A percentile compares a stretch with the other conserved stretches of the same genome.
Conservation (phyloP, 2,113 vertebrate genomes). For the Otis tarda region DNA sequence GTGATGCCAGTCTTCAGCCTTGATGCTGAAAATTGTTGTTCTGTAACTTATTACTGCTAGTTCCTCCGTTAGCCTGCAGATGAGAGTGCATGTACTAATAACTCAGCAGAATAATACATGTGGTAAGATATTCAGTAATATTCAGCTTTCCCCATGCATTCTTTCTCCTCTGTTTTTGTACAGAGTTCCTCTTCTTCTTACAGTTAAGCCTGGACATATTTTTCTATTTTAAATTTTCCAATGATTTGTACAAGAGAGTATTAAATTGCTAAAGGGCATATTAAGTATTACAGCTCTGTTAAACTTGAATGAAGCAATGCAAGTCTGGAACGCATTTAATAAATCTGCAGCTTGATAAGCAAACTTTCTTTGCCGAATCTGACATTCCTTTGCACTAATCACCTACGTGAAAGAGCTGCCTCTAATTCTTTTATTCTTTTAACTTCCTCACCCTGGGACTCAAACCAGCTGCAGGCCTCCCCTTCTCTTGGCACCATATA, state of each 20-base stretch:
- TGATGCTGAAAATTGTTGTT: background rate
- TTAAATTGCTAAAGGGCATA: conserved; percentile 34
- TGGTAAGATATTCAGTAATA: conserved; percentile 47
- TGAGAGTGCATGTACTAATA: conserved; percentile 5
- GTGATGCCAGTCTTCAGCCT: background rate
- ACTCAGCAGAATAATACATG: conserved; percentile 31
- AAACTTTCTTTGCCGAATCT: background rate
- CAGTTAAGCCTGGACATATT: conserved; percentile 51
- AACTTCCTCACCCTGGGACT: background rate
- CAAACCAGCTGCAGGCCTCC: background rate
- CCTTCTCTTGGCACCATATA: background rate
- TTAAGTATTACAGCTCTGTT: conserved; percentile 39
- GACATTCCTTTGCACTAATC: conserved; percentile 39
- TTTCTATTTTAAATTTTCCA: conserved; percentile 68
- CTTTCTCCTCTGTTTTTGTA: conserved; percentile 49
- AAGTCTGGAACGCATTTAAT: conserved; percentile 42
- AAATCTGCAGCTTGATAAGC: conserved; percentile 34
- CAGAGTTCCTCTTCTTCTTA: conserved; percentile 40
- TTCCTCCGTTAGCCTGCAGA: conserved; percentile 28
- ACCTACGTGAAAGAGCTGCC: conserved; percentile 14
- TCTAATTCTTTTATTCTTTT: conserved; percentile 20
- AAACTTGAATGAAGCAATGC: conserved; percentile 37
- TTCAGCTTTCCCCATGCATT: conserved; percentile 48
- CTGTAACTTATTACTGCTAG: conserved; percentile 34
- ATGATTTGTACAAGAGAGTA: conserved; percentile 58